Evolutionary conservation across 2,888 invertebrate genomes (phyloP), one percentile per base, ranked within the genome.

Genomic region (Myopa testacea): DNA sequence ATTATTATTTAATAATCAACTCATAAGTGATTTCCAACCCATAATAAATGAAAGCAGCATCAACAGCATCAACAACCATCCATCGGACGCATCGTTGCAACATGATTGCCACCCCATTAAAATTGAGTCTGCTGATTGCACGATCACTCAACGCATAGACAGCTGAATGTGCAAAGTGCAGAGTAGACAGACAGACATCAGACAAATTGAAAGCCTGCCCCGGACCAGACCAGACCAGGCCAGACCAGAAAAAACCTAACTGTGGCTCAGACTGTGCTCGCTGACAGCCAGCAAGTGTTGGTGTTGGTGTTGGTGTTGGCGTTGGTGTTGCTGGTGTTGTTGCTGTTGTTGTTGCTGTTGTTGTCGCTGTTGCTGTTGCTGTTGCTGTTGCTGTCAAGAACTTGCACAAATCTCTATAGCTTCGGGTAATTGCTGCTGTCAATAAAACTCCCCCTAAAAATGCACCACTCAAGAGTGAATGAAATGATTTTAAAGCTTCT

Each of bases 61-160:
- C 69, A 52, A 19, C 69, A 69, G 14, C 40, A 50, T 34, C 52
- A 74, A 40, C 37, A 58, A 55, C 62, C 60, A 60, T 45, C 58
- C 71, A n/a, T 34, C 40, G 26, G 63, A 63, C 63, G 73, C 74
- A 50, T 62, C 73, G 34, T 26, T 63, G 63, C 40, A 40, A 40
- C 73, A 65, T 87, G 87, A 87, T 87, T 87, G 88, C 88, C 88
- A 86, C 87, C 86, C 86, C 86, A 86, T 86, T 87, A 86, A 86
- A 86, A 83, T 83, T 69, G 69, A 75, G 75, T 67, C 68, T 38
- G 75, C 67, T 75, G 75, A 75, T 75, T 75, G 75, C 75, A 75
- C 75, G 75, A 75, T 75, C 75, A 75, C 75, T 75, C 75, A 76
- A 63, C 70, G 70, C 71, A 70, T 71, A 50, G 76, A 76, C 71